phyloP scores from a whole-genome alignment of 1,140 invertebrate genomes.

The Bilobella aurantiaca region DNA sequence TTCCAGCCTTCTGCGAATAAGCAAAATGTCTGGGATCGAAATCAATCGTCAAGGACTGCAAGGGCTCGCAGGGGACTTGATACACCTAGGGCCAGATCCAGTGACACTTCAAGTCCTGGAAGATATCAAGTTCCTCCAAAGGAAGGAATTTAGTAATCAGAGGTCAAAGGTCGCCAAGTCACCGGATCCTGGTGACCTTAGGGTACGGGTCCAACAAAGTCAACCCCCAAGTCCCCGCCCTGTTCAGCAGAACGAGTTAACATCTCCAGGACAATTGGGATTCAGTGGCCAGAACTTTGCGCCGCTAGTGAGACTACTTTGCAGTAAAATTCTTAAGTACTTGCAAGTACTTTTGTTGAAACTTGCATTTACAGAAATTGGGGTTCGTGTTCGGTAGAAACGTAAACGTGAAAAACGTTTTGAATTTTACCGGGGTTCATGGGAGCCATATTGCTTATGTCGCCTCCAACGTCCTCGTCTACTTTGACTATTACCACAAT shows the following conservation, averaged over 20 bases:
- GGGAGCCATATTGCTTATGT: constrained; percentile 25
- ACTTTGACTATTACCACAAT: constrained; percentile 27
- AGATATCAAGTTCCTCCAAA: background rate
- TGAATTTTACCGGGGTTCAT: constrained; percentile 26
- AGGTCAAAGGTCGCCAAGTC: background rate
- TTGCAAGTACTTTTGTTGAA: background rate
- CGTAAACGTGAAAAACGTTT: background rate
- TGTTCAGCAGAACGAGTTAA: too few species aligned
- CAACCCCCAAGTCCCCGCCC: too few species aligned
- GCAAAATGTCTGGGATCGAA: background rate
- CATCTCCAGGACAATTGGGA: background rate
- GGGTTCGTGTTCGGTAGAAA: constrained; percentile 25
- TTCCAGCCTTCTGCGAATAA: too few species aligned
- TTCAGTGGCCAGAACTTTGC: background rate
- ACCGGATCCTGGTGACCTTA: background rate
- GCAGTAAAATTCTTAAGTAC: too few species aligned
- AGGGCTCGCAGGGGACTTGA: background rate
- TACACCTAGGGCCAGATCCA: background rate
- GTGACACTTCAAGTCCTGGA: background rate
- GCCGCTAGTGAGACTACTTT: background rate
- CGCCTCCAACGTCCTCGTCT: constrained; percentile 23
- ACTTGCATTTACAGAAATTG: constrained; percentile 17
- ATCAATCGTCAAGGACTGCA: background rate
- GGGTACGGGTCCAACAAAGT: too few species aligned
- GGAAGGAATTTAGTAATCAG: background rate